Conservation (phyloP, 2,888 invertebrate genomes). For the Chymomyza amoena region DNA sequence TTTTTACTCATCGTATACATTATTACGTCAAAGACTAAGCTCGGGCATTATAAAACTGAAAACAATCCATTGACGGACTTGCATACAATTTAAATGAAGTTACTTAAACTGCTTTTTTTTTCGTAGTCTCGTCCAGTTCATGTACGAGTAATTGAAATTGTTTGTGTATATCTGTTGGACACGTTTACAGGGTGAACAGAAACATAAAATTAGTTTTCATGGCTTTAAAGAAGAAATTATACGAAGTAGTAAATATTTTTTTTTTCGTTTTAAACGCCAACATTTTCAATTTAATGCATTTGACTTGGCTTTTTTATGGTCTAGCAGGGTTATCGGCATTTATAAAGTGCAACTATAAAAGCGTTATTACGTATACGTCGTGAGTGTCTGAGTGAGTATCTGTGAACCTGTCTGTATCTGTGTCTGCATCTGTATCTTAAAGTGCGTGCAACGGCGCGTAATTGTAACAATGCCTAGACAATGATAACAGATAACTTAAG, state of each 20-base stretch:
- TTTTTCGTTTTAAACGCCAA: slow-evolving; percentile 4
- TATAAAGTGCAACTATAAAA: slow-evolving; percentile 50
- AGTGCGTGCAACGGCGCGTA: slow-evolving; percentile 69
- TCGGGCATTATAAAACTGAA: slow-evolving; percentile 61
- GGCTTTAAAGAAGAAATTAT: slow-evolving; percentile 60
- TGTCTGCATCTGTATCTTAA: slow-evolving; percentile 31
- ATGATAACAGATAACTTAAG: slow-evolving; percentile 48
- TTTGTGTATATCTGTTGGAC: background rate
- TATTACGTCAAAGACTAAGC: slow-evolving; percentile 51
- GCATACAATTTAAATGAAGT: slow-evolving; percentile 64
- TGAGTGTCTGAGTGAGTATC: background rate
- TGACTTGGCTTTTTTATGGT: slow-evolving; percentile 50
- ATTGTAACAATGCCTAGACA: slow-evolving; percentile 60
- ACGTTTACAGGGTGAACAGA: slow-evolving; percentile 33
- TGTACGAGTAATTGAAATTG: background rate
- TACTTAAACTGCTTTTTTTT: slow-evolving; percentile 19
- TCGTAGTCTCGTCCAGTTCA: background rate
- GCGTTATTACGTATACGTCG: slow-evolving; percentile 47
- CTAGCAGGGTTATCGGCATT: slow-evolving; percentile 66
- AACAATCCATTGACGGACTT: slow-evolving; percentile 21
- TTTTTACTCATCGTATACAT: background rate
- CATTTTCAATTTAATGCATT: slow-evolving; percentile 67
- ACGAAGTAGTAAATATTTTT: background rate
- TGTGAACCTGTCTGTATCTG: background rate
- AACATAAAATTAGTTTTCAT: slow-evolving; percentile 72